Conservation (phyloP, 2,888 invertebrate genomes). For the Epistrophe eligans region DNA sequence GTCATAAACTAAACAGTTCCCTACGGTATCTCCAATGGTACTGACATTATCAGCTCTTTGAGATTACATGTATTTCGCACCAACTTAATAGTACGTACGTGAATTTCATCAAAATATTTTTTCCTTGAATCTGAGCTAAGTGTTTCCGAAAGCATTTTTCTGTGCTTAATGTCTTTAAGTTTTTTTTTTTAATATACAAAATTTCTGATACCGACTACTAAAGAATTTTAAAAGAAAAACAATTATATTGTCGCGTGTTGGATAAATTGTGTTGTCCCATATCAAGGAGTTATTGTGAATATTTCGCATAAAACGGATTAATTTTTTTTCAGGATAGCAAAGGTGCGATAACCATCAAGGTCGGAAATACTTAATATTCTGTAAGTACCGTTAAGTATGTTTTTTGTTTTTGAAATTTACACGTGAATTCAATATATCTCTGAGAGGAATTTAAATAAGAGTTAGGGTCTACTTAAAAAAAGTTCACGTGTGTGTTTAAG, state of each 20-base stretch:
- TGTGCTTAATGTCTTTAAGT: not conserved
- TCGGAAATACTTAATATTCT: not conserved
- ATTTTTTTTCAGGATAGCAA: slow-evolving; percentile 44
- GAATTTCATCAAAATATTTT: not conserved
- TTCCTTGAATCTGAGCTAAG: not conserved
- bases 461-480: not conserved
- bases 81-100: not conserved
- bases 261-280: not conserved
- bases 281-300: slow-evolving; percentile 6
- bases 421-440: not conserved
- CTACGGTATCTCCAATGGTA: not conserved
- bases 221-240: not conserved
- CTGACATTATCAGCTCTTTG: not conserved
- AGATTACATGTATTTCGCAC: not conserved
- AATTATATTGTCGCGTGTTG: slow-evolving; percentile 33
- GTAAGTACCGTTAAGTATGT: not conserved
- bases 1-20: not conserved
- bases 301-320: slow-evolving; percentile 44
- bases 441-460: not conserved
- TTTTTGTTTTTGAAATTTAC: not conserved
- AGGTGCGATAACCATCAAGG: slow-evolving; percentile 32
- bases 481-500: not conserved
- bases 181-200: not conserved
- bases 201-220: not conserved
- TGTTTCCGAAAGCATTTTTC: not conserved